Evolutionary conservation across 2,113 vertebrate genomes (phyloP).

Genomic region (Nibea coibor): DNA sequence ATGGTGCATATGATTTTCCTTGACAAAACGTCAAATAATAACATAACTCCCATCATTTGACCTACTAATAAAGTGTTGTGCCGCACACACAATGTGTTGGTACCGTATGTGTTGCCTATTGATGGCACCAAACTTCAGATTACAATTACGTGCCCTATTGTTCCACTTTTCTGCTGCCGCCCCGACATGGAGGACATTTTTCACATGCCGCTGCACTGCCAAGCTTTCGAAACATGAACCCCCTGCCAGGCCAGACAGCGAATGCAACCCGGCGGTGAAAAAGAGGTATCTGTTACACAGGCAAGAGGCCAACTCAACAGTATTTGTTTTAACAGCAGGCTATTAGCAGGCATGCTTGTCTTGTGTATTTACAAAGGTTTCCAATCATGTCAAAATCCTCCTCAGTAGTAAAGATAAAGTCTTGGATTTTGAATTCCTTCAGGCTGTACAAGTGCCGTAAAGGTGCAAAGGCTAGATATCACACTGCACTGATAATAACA

Average conservation of each 20-base stretch:
- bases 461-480: neutral
- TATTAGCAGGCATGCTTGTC: conserved; percentile 38
- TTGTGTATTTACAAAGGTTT: conserved; percentile 37
- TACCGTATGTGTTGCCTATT: neutral
- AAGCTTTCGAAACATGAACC: conserved; percentile 67
- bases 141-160: conserved; percentile 34
- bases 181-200: conserved; percentile 44
- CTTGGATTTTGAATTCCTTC: neutral
- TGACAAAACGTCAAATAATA: neutral
- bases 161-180: conserved; percentile 26
- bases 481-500: neutral
- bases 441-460: neutral
- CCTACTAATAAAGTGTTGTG: neutral
- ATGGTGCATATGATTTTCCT: neutral
- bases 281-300: conserved; percentile 61
- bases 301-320: conserved; percentile 39
- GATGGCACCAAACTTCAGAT: neutral
- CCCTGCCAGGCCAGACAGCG: conserved; percentile 50
- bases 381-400: conserved; percentile 23
- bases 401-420: neutral
- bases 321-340: conserved; percentile 60
- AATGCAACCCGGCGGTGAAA: conserved; percentile 40
- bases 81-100: neutral
- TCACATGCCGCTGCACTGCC: conserved; percentile 62
- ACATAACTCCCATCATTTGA: neutral